Conservation (phyloP, 2,888 invertebrate genomes). For the Microctonus brassicae region DNA sequence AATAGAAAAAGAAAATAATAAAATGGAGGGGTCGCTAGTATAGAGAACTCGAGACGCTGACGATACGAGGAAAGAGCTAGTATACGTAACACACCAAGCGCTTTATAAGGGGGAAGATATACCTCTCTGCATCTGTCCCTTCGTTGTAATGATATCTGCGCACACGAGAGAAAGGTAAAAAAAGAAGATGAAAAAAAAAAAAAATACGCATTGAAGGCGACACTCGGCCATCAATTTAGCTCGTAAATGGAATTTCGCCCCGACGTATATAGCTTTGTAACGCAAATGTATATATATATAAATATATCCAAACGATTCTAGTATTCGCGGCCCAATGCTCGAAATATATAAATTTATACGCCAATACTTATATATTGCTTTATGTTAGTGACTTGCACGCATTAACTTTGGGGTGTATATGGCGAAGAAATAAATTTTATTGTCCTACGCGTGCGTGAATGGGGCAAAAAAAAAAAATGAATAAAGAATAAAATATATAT, state of each 20-base stretch:
- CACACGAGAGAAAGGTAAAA: constrained; percentile 42
- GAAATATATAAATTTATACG: constrained; percentile 8
- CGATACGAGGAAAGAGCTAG: neutral
- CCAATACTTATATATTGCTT: no score
- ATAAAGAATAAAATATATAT: neutral
- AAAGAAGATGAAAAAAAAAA: constrained; percentile 1
- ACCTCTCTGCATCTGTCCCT: constrained; percentile 64
- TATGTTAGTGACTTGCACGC: constrained; percentile 20
- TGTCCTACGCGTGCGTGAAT: neutral
- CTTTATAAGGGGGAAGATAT: constrained; percentile 43
- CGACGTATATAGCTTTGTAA: constrained; percentile 21
- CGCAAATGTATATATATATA: no score
- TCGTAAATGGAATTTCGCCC: constrained; percentile 54
- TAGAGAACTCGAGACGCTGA: constrained; percentile 36
- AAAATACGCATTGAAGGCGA: constrained; percentile 50
- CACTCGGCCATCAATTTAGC: constrained; percentile 60
- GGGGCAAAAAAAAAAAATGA: neutral
- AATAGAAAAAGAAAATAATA: constrained; percentile 34
- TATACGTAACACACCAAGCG: constrained; percentile 29
- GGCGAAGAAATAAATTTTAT: constrained; percentile 25
- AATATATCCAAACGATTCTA: constrained; percentile 18
- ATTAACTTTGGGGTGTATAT: constrained; percentile 11
- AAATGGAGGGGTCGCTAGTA: constrained; percentile 32
- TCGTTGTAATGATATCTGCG: constrained; percentile 64
- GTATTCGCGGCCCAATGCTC: neutral